A percentile compares a stretch with the other conserved stretches of the same genome.
These are phyloP conservation scores for Phoenicopterus ruber DNA, from an alignment of 2,113 vertebrate genomes.

Conservation along the genomic window DNA sequence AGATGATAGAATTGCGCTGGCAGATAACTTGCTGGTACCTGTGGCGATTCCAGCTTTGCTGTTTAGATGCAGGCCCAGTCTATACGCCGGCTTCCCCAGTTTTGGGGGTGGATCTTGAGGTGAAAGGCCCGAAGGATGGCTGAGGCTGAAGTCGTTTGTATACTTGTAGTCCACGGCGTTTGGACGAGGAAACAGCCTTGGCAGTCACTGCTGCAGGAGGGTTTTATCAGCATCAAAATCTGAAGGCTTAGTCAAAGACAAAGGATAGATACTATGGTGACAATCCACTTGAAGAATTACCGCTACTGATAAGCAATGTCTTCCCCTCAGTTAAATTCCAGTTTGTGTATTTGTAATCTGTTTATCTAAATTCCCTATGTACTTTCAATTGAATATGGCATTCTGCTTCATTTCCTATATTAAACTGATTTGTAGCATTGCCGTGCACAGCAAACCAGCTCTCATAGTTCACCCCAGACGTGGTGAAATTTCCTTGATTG, in stretches of 20 bases:
- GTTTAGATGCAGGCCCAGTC: rapidly evolving
- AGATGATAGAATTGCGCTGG: rapidly evolving
- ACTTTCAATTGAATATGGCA: background rate
- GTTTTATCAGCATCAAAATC: background rate
- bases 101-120: background rate
- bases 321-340: background rate
- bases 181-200: background rate
- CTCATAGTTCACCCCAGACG: rapidly evolving
- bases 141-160: background rate
- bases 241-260: background rate
- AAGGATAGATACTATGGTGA: background rate
- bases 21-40: background rate
- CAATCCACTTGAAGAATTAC: background rate
- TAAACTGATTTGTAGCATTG: background rate
- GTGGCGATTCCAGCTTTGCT: background rate
- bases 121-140: background rate
- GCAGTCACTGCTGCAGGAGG: background rate
- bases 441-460: background rate
- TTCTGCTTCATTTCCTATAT: background rate
- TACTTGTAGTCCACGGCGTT: background rate
- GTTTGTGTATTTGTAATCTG: background rate
- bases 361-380: background rate
- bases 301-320: background rate
- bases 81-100: rapidly evolving
- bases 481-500: rapidly evolving